Evolutionary conservation across 2,888 invertebrate species (phyloP).

Genomic region (Ptilodon capucinus): DNA sequence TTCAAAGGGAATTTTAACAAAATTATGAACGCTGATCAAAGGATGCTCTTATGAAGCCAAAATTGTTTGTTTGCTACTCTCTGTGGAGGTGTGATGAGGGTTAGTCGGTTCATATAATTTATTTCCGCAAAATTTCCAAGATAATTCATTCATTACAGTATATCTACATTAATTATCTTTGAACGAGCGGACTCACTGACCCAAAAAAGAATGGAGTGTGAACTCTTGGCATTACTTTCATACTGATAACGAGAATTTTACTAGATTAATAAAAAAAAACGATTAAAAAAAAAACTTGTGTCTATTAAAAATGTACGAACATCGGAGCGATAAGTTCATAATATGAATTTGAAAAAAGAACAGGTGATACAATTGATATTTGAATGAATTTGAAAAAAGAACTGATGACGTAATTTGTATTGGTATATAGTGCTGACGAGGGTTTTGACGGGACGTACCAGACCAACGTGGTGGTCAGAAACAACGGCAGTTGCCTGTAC

Average conservation of each 20-base stretch:
- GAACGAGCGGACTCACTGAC: conserved; percentile 1
- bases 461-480: conserved; percentile 99
- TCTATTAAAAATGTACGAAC: too few relatives aligned
- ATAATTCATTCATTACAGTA: conserved; percentile 25
- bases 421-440: conserved; percentile 96
- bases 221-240: neutral
- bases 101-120: conserved; percentile 46
- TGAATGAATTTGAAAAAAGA: conserved; percentile 1
- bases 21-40: conserved; percentile 39
- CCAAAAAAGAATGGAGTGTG: neutral
- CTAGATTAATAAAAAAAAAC: too few relatives aligned
- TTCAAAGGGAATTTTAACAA: conserved; percentile 34
- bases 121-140: conserved; percentile 33
- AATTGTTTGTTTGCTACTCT: conserved; percentile 42
- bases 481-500: conserved; percentile 99
- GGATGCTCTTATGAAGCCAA: conserved; percentile 34
- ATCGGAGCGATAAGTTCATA: too few relatives aligned
- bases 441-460: conserved; percentile 99
- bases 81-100: conserved; percentile 51
- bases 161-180: conserved; percentile 9
- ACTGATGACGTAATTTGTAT: conserved; percentile 55
- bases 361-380: conserved; percentile 57
- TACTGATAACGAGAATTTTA: neutral
- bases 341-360: conserved; percentile 4
- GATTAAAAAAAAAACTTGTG: too few relatives aligned